phyloP scores from a whole-genome alignment of 2,888 invertebrate species.

The Drosophila lutescens region DNA sequence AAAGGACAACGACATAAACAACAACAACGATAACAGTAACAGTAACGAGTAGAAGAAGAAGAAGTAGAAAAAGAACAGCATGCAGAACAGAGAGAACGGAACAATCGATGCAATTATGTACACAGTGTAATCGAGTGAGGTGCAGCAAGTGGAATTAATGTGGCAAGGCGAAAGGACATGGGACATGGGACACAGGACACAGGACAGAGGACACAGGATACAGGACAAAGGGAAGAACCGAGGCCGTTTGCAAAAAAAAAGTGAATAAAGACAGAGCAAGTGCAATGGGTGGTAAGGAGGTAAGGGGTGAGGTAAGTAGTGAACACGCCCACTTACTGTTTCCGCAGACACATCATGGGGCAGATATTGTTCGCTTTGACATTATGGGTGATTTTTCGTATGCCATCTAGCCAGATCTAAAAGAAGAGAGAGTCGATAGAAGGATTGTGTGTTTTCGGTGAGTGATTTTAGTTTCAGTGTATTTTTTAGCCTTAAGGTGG shows the following conservation, averaged over 20 bases:
- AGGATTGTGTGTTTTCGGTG: conserved; percentile 5
- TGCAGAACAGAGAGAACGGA: conserved; percentile 40
- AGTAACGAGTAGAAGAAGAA: conserved; percentile 3
- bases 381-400: conserved; percentile 98
- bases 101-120: conserved; percentile 51
- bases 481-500: not conserved
- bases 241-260: not conserved
- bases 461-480: conserved; percentile 9
- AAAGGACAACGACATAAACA: conserved; percentile 7
- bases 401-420: conserved; percentile 97
- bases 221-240: conserved; percentile 8
- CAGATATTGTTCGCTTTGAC: conserved; percentile 99
- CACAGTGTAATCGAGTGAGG: conserved; percentile 43
- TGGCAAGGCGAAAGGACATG: conserved; percentile 9
- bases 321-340: conserved; percentile 93
- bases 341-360: conserved; percentile 98
- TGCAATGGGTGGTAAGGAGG: not conserved
- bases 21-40: conserved; percentile 4
- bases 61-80: conserved; percentile 10
- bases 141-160: conserved; percentile 45
- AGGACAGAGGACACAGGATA: not conserved
- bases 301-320: not conserved
- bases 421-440: conserved; percentile 73
- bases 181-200: conserved; percentile 11
- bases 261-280: conserved; percentile 1